These are phyloP conservation scores for Galleria mellonella DNA, from an alignment of 1,140 invertebrate genomes.

Conservation along the genomic window DNA sequence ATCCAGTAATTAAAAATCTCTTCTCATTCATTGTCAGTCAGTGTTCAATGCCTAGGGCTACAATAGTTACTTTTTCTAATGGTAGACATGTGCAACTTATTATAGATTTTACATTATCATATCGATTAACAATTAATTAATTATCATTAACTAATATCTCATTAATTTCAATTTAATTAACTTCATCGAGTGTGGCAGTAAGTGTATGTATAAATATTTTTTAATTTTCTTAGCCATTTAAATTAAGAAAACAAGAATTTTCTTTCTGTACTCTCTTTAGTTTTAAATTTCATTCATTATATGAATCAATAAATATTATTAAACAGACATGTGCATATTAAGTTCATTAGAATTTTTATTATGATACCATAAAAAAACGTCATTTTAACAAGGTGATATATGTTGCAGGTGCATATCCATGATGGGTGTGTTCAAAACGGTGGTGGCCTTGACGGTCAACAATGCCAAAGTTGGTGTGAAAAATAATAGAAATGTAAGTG, in stretches of 20 bases:
- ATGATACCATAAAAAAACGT: background rate
- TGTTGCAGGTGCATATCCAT: background rate
- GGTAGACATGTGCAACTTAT: too few relatives aligned
- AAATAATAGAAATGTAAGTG: conserved; percentile 43
- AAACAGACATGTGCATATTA: background rate
- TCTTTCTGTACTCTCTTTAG: background rate
- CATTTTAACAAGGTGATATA: background rate
- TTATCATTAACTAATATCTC: too few relatives aligned
- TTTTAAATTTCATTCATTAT: background rate
- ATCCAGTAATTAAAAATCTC: too few relatives aligned
- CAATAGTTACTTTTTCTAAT: too few relatives aligned
- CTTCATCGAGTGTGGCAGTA: too few relatives aligned
- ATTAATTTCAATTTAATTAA: too few relatives aligned
- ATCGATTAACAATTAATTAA: too few relatives aligned
- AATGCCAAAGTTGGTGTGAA: conserved; percentile 28
- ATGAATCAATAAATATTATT: background rate
- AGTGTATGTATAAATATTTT: too few relatives aligned
- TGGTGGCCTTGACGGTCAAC: conserved; percentile 29
- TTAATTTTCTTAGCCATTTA: too few relatives aligned
- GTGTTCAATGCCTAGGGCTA: too few relatives aligned
- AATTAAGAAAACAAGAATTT: background rate
- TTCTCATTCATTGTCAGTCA: too few relatives aligned
- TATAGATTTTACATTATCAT: too few relatives aligned
- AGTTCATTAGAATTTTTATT: background rate
- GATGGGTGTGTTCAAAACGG: conserved; percentile 43